Evolutionary conservation across 2,113 vertebrate genomes (phyloP).

Genomic region (Pelvicachromis taeniatus): DNA sequence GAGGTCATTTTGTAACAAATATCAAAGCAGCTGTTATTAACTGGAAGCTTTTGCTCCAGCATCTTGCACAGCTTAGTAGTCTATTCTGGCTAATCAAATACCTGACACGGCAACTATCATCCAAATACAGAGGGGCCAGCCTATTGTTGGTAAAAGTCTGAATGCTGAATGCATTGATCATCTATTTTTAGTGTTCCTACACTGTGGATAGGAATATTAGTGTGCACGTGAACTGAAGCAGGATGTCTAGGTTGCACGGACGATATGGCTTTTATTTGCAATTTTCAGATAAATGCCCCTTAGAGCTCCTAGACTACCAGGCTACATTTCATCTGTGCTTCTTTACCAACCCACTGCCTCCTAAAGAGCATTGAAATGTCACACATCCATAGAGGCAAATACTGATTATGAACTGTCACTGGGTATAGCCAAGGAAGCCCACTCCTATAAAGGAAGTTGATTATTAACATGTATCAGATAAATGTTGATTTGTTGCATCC

Average conservation of each 20-base stretch:
- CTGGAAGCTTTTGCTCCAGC: background rate
- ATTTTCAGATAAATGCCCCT: constrained; percentile 61
- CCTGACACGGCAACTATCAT: constrained; percentile 8
- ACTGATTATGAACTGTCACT: constrained; percentile 35
- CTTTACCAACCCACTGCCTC: constrained; percentile 25
- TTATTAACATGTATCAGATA: background rate
- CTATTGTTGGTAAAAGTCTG: background rate
- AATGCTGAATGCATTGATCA: background rate
- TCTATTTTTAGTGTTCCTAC: background rate
- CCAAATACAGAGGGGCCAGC: background rate
- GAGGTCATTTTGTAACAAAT: background rate
- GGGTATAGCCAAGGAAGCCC: background rate
- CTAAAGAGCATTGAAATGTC: constrained; percentile 66
- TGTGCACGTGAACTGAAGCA: background rate
- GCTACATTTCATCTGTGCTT: background rate
- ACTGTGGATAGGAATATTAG: background rate
- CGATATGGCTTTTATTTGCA: constrained; percentile 36
- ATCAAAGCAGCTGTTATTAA: background rate
- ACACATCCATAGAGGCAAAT: constrained; percentile 42
- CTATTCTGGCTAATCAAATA: constrained; percentile 20
- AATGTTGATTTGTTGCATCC: background rate
- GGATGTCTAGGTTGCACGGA: constrained; percentile 2
- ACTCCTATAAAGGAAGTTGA: background rate
- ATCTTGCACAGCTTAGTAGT: background rate
- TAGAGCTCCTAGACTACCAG: background rate